Conservation (phyloP, 2,888 invertebrate genomes). For the Diadromus collaris region DNA sequence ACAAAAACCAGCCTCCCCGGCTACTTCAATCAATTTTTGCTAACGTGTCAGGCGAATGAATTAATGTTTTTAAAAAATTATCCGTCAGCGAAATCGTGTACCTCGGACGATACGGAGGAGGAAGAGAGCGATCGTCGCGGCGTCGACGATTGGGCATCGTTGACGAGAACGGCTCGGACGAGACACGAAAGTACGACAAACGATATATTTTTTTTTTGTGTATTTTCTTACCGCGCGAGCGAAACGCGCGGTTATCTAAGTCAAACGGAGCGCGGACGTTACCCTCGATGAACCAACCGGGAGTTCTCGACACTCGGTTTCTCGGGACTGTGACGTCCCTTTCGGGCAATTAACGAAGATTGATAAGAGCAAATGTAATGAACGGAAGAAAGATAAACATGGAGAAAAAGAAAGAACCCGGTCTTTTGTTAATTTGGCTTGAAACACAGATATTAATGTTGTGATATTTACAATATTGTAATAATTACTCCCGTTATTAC, state of each 20-base stretch:
- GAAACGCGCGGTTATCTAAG: slow-evolving; percentile 41
- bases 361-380: slow-evolving; percentile 29
- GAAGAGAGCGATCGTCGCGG: slow-evolving; percentile 5
- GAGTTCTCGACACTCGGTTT: background rate
- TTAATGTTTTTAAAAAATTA: slow-evolving; percentile 21
- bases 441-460: slow-evolving; percentile 77
- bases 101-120: background rate
- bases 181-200: slow-evolving; percentile 30
- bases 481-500: slow-evolving; percentile 73
- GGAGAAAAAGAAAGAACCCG: slow-evolving; percentile 33
- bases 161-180: slow-evolving; percentile 19
- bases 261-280: slow-evolving; percentile 28
- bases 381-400: background rate
- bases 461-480: slow-evolving; percentile 79
- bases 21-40: background rate
- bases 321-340: slow-evolving; percentile 34
- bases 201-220: slow-evolving; percentile 17
- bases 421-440: slow-evolving; percentile 68
- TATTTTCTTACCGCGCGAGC: slow-evolving; percentile 20
- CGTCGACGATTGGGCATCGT: slow-evolving; percentile 27
- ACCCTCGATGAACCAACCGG: slow-evolving; percentile 17
- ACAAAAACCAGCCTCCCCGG: background rate
- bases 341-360: slow-evolving; percentile 37
- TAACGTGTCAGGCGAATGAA: slow-evolving; percentile 18
- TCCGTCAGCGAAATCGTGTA: background rate